A percentile compares a stretch with the other conserved stretches of the same genome.
These are phyloP conservation scores for Drosophila sproati DNA, from an alignment of 1,140 invertebrate genomes.

Conservation along the genomic window DNA sequence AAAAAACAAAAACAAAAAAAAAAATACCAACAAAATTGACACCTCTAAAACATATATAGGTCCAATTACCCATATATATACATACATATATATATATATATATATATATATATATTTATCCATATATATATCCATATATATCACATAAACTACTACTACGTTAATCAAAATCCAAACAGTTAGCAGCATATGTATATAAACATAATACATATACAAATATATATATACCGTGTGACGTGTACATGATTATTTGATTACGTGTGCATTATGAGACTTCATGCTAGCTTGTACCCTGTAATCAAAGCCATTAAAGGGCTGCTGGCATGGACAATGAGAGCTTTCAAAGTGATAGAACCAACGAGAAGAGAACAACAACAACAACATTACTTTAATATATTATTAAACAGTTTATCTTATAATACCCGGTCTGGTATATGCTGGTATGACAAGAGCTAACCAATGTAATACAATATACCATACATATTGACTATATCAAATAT, in stretches of 20 bases:
- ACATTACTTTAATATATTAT: no score
- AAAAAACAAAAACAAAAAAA: background rate
- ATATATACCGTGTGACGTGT: background rate
- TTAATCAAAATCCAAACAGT: constrained; percentile 12
- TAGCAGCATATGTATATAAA: constrained; percentile 24
- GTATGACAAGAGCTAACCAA: no score
- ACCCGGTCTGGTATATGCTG: no score
- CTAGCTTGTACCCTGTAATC: constrained; percentile 18
- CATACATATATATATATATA: constrained; percentile 3
- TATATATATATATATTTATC: constrained; percentile 21
- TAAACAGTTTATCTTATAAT: no score
- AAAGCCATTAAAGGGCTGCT: constrained; percentile 3
- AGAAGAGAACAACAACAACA: background rate
- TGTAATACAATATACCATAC: no score
- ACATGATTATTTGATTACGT: background rate
- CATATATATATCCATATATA: constrained; percentile 3
- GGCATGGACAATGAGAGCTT: background rate
- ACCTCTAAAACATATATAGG: constrained; percentile 36
- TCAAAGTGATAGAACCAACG: background rate
- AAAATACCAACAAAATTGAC: constrained; percentile 19
- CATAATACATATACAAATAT: constrained; percentile 4
- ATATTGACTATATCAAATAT: no score
- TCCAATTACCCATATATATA: constrained; percentile 43
- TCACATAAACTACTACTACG: constrained; percentile 3
- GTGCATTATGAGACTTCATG: constrained; percentile 3